Evolutionary conservation across 2,113 vertebrate genomes (phyloP).

Genomic region (Pseudorectes ferrugineus): DNA sequence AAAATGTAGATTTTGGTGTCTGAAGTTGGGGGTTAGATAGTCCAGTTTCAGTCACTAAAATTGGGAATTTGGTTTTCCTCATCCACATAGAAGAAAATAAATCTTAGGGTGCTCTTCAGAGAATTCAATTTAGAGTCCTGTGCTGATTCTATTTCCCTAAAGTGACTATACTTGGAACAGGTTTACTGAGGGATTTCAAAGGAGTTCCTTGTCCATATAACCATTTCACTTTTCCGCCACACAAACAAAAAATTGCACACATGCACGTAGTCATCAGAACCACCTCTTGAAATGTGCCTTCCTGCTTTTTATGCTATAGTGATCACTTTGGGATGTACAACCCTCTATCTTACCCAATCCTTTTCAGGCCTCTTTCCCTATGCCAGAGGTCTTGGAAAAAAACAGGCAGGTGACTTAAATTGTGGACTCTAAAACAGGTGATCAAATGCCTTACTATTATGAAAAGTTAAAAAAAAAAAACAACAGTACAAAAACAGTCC

Average conservation of each 20-base stretch:
- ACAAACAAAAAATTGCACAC: not conserved
- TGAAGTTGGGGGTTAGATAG: not conserved
- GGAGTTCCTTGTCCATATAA: not conserved
- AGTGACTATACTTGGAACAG: not conserved
- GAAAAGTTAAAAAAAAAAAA: not conserved
- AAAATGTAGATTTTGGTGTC: not conserved
- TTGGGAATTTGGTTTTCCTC: not conserved
- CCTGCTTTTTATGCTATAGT: not conserved
- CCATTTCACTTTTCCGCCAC: not conserved
- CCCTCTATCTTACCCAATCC: not conserved
- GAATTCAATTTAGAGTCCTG: not conserved
- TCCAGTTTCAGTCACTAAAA: not conserved
- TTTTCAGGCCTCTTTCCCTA: not conserved
- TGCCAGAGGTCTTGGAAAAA: not conserved
- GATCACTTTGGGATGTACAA: not conserved
- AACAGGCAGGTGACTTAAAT: not conserved
- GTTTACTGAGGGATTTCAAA: not conserved
- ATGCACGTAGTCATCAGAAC: not conserved
- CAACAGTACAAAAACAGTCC: not conserved
- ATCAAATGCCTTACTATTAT: not conserved
- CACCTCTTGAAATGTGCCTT: not conserved
- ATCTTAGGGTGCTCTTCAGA: not conserved
- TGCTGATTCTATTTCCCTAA: not conserved
- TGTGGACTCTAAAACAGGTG: not conserved
- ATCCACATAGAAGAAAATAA: not conserved